Evolutionary conservation across 64 coral and sea anemone genomes (phyloP).

Genomic region (Montipora cactus): DNA sequence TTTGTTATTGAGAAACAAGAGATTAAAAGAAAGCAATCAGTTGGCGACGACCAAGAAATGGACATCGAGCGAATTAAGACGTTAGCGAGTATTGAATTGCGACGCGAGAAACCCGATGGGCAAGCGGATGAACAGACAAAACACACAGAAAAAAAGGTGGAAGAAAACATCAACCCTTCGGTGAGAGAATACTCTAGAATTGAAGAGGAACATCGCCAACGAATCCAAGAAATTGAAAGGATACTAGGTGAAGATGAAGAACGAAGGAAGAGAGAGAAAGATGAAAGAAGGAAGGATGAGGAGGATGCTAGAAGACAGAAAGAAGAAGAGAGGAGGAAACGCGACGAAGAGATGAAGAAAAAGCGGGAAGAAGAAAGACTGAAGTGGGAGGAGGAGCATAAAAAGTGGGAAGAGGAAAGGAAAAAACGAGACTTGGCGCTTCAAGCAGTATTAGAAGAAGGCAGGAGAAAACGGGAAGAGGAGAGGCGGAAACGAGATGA

Average conservation of each 20-base stretch:
- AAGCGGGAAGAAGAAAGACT: conserved; percentile 44
- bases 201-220: conserved; percentile 27
- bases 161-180: not conserved
- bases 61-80: conserved; percentile 20
- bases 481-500: conserved; percentile 19
- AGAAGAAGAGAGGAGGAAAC: conserved; percentile 41
- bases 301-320: conserved; percentile 6
- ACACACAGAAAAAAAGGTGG: not conserved
- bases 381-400: conserved; percentile 48
- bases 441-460: conserved; percentile 37
- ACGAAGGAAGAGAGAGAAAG: conserved; percentile 7
- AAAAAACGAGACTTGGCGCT: conserved; percentile 35
- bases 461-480: conserved; percentile 5
- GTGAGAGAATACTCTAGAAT: conserved; percentile 22
- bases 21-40: not conserved
- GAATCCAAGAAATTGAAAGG: conserved; percentile 2
- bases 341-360: not conserved
- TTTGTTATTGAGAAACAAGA: conserved; percentile 33
- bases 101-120: conserved; percentile 42
- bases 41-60: not conserved
- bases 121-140: not conserved
- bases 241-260: conserved; percentile 21
- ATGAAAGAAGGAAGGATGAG: not conserved
- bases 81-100: not conserved
- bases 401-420: conserved; percentile 52